Base-by-base conservation (phyloP, 2,888 invertebrate genomes). In the Zygaena filipendulae region DNA sequence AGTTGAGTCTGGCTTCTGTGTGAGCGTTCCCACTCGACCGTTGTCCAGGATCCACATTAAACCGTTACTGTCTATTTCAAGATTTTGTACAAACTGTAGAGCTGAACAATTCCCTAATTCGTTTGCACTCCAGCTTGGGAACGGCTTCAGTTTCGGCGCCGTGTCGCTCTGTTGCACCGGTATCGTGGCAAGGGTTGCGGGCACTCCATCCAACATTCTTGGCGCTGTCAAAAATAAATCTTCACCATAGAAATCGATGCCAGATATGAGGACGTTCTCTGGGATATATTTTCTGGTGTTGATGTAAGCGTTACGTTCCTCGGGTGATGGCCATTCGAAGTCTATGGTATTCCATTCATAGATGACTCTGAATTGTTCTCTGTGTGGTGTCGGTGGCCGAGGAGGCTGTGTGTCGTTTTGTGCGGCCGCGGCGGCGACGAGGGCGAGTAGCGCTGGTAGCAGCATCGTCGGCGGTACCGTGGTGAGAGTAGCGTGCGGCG, bases 291-390 rank as follows among this genome's bases (percentile, higher is more conserved):
- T 64, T 38, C 82, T 82, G 25, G 77, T 75, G 47, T 77, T 74
- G 35, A 83, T 55, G 35, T 84, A 86, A 36, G 61, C 63, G 25
- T 77, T 66, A 37, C 82, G 81, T 10, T 74, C 72, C 39, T 77
- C 82, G 25, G 80, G 81, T 36, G 75, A 77, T 19, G 82, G 82
- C 87, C 88, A 90, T 14, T 83, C 82, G 64, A 85, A 87, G 52
- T 89, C 87, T 37, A 89, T 69, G 38, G 81, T 82, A 52, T 83
- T 84, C 90, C 90, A 90, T 68, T 89, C 87, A 63, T 87, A 87
- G 33, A 86, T 82, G 16, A 88, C 88, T 33, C 83, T 79, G 59
- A 90, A 88, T 51, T 84, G 84, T 51, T 80, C 77, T 32, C 74
- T 70, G 31, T 66, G 60, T 4, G 66, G 60, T 5, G 53, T 37